These are phyloP conservation scores for Urosaurus nigricauda DNA, from an alignment of 2,797 vertebrate species.

Conservation along the genomic window DNA sequence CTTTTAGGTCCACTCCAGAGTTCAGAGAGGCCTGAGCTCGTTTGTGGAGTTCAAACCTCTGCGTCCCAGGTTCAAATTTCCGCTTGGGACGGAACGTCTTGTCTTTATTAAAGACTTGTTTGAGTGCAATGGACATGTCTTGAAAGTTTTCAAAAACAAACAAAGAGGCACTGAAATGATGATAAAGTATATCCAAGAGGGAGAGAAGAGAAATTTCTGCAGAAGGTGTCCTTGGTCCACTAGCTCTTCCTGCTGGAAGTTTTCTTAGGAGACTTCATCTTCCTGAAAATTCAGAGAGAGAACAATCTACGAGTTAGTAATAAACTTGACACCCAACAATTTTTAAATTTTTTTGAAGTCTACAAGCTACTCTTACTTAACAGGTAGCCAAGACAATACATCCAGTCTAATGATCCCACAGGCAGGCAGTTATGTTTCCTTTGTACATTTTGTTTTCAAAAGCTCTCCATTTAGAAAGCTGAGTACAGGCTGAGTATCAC, in stretches of 20 bases:
- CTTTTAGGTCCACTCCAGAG: conserved; percentile 84
- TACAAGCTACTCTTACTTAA: not conserved
- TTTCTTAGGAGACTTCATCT: conserved; percentile 64
- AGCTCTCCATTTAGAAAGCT: too few relatives aligned
- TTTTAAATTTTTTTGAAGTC: conserved; percentile 24
- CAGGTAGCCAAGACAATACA: not conserved
- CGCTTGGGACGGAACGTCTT: conserved; percentile 89
- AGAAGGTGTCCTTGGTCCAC: conserved; percentile 50
- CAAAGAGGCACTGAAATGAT: conserved; percentile 61
- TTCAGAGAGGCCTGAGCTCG: conserved; percentile 84
- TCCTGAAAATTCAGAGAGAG: conserved; percentile 72
- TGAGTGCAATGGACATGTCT: conserved; percentile 85
- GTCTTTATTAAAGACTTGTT: conserved; percentile 89
- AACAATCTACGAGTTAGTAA: conserved; percentile 53
- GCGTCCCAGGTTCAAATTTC: conserved; percentile 88
- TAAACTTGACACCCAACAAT: not conserved
- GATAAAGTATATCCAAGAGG: conserved; percentile 53
- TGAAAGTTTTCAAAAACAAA: conserved; percentile 59
- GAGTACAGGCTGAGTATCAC: too few relatives aligned
- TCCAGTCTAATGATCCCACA: not conserved
- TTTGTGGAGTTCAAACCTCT: conserved; percentile 88
- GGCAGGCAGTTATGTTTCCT: not conserved
- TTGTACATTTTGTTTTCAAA: too few relatives aligned
- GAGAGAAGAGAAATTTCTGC: conserved; percentile 49
- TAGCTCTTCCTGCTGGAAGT: conserved; percentile 61